These are phyloP conservation scores for Dicrurus megarhynchus DNA, from an alignment of 2,113 vertebrate species.

Conservation along the genomic window DNA sequence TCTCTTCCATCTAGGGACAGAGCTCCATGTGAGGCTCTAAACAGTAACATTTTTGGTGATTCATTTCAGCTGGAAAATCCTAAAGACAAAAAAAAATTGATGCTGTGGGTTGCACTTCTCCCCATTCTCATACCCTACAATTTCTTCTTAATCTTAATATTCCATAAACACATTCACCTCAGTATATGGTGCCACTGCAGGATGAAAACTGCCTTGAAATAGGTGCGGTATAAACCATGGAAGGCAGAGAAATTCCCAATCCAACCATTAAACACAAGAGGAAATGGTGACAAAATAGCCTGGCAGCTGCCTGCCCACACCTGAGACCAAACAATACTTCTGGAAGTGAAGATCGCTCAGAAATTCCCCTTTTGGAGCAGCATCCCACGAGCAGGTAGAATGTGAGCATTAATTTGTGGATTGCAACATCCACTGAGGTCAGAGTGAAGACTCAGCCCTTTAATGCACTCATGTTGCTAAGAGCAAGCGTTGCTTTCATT, in stretches of 20 bases:
- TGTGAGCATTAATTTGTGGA: neutral
- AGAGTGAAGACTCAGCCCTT: neutral
- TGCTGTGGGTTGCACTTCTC: neutral
- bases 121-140: neutral
- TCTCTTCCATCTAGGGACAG: neutral
- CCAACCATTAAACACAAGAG: neutral
- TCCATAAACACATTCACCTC: neutral
- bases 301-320: neutral
- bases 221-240: neutral
- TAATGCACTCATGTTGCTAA: neutral
- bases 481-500: slow-evolving; percentile 40
- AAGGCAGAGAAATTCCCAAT: neutral
- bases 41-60: neutral
- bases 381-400: neutral
- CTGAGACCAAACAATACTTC: neutral
- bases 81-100: neutral
- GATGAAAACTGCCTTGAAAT: neutral
- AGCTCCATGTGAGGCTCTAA: neutral
- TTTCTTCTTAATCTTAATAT: neutral
- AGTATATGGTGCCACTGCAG: neutral
- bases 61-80: neutral
- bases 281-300: neutral
- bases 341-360: neutral
- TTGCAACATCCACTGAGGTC: neutral
- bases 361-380: neutral